These are phyloP conservation scores for Zophobas morio DNA, from an alignment of 1,140 invertebrate genomes.

Conservation along the genomic window DNA sequence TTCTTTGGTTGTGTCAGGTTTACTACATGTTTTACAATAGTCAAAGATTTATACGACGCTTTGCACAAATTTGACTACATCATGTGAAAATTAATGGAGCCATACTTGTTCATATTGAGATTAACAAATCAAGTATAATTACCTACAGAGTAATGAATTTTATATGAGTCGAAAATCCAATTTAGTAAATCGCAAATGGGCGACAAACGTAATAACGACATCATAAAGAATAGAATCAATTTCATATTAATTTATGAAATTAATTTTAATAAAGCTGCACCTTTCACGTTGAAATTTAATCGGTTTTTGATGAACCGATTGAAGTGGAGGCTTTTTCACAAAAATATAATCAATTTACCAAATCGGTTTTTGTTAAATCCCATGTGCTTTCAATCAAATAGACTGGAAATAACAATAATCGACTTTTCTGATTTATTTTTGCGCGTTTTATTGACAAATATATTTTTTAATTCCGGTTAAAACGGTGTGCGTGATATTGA, in stretches of 20 bases:
- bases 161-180: too few relatives aligned
- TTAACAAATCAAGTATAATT: neutral
- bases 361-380: constrained; percentile 10
- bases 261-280: constrained; percentile 8
- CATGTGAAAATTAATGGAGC: too few relatives aligned
- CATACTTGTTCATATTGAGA: neutral
- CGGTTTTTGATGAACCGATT: constrained; percentile 5
- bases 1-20: too few relatives aligned
- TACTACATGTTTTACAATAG: too few relatives aligned
- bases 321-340: constrained; percentile 8
- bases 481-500: neutral
- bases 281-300: constrained; percentile 9
- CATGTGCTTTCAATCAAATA: constrained; percentile 4
- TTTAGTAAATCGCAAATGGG: neutral
- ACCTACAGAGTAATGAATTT: neutral
- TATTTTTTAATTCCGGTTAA: neutral
- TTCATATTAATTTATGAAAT: constrained; percentile 4
- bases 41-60: too few relatives aligned
- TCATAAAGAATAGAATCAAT: neutral
- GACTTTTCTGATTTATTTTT: constrained; percentile 14
- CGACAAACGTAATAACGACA: neutral
- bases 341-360: constrained; percentile 9
- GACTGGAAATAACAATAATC: constrained; percentile 7
- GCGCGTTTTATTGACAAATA: constrained; percentile 6
- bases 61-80: too few relatives aligned